phyloP scores from a whole-genome alignment of 2,113 vertebrate genomes.

The Psophia crepitans region DNA sequence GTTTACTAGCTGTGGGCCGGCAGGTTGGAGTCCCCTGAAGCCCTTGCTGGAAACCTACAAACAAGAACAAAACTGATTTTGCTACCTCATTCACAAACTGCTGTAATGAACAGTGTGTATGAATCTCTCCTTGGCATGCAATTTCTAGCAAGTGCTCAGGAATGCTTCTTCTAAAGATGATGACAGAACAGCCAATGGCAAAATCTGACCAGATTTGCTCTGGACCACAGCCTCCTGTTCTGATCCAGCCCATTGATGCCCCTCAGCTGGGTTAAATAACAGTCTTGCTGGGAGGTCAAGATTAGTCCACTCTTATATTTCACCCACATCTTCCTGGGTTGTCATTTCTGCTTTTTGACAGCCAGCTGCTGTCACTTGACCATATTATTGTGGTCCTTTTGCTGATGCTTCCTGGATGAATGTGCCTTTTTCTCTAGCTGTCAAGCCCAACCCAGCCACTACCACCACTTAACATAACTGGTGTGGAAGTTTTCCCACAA shows the following conservation, averaged over 20 bases:
- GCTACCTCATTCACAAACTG: not conserved
- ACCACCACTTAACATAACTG: not conserved
- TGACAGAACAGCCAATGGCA: not conserved
- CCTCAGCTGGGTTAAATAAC: not conserved
- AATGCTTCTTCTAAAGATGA: not conserved
- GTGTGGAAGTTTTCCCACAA: not conserved
- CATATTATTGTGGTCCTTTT: not conserved
- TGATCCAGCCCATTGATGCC: not conserved
- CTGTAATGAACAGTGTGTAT: not conserved
- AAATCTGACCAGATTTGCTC: not conserved
- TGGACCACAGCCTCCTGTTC: not conserved
- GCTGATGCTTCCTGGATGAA: not conserved
- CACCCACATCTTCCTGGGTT: not conserved
- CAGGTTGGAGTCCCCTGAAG: not conserved
- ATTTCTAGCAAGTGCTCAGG: not conserved
- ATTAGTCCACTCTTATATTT: not conserved
- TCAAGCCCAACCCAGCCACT: not conserved
- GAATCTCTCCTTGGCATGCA: not conserved
- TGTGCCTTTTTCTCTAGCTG: not conserved
- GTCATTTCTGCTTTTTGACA: constrained; percentile 5
- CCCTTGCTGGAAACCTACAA: not conserved
- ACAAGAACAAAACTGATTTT: not conserved
- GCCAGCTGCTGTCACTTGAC: not conserved
- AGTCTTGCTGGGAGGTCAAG: not conserved
- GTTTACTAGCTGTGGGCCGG: not conserved